These are phyloP conservation scores for Galbula dea DNA, from an alignment of 2,113 vertebrate species.

Conservation along the genomic window DNA sequence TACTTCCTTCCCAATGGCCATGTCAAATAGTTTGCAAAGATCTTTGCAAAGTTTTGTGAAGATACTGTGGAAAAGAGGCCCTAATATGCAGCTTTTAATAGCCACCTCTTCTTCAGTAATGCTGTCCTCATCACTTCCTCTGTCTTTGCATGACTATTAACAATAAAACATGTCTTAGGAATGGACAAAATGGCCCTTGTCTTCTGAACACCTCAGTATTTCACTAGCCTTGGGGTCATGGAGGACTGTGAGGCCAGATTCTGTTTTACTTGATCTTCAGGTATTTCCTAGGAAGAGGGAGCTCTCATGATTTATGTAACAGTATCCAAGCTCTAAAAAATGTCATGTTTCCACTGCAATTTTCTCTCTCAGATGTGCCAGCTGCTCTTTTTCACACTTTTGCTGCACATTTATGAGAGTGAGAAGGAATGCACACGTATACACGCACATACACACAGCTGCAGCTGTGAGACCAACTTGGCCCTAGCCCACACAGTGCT, in stretches of 20 bases:
- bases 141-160: background rate
- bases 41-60: background rate
- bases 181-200: background rate
- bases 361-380: conserved; percentile 64
- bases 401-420: conserved; percentile 68
- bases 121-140: background rate
- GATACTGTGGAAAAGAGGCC: background rate
- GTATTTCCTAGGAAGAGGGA: background rate
- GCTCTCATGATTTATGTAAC: background rate
- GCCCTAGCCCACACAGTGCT: conserved; percentile 18
- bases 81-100: accelerated
- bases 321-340: conserved; percentile 11
- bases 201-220: background rate
- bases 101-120: background rate
- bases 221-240: background rate
- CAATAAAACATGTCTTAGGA: background rate
- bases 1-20: background rate
- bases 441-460: conserved; percentile 48
- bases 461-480: conserved; percentile 30
- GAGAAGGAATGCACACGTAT: conserved; percentile 60
- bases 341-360: conserved; percentile 24
- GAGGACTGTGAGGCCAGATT: background rate
- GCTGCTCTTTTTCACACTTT: conserved; percentile 69
- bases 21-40: background rate
- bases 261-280: background rate